phyloP scores from a whole-genome alignment of 2,113 vertebrate species.

The Callithrix jacchus region DNA sequence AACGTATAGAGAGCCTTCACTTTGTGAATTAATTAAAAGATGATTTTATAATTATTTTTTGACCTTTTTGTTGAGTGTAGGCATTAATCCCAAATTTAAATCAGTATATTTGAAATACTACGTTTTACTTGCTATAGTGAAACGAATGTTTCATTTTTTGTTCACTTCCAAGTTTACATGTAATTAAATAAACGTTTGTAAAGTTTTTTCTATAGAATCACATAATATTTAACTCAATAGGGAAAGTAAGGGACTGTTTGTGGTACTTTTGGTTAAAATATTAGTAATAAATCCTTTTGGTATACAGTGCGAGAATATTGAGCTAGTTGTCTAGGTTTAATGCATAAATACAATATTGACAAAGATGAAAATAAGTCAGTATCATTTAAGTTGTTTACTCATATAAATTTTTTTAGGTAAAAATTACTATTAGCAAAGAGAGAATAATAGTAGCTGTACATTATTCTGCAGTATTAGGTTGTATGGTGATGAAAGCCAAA shows the following conservation, averaged over 20 bases:
- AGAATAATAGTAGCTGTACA: background rate
- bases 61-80: background rate
- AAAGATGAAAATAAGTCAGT: constrained; percentile 28
- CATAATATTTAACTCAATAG: constrained; percentile 25
- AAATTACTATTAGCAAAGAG: background rate
- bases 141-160: constrained; percentile 18
- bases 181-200: constrained; percentile 16
- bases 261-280: constrained; percentile 41
- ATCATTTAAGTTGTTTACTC: constrained; percentile 29
- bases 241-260: background rate
- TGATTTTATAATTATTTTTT: constrained; percentile 41
- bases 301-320: constrained; percentile 3
- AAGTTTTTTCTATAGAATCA: background rate
- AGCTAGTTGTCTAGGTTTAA: constrained; percentile 15
- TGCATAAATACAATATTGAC: background rate
- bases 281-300: background rate
- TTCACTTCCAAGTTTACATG: background rate
- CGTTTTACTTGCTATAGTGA: background rate
- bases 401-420: background rate
- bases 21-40: constrained; percentile 46
- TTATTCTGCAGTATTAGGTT: background rate
- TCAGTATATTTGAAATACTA: constrained; percentile 14
- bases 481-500: constrained; percentile 16
- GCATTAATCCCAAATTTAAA: constrained; percentile 26
- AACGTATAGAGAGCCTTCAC: background rate